Evolutionary conservation across 1,140 invertebrate genomes (phyloP), one percentile per base, ranked within the genome.

Genomic region (Stegodyphus mimosarum): DNA sequence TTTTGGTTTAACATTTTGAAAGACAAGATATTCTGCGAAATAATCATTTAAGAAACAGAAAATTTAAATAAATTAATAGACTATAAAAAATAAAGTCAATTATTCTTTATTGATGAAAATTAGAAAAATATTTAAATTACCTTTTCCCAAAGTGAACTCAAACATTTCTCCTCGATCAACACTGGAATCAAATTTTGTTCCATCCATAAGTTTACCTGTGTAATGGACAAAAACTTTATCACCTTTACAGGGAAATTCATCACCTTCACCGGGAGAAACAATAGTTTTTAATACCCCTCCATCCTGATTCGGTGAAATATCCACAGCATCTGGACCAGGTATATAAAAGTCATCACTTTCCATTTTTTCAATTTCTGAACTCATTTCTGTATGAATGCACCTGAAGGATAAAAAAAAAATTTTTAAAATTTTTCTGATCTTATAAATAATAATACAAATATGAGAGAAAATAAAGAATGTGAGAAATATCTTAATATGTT

Each of bases 161-260:
- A 99, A 99, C 2, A 95, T 94, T 83, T 95, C 92, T 71, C 93
- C 93, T 87, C 96, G 92, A 87, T 96, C 94, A 87, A 93, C 92
- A 90, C 96, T 98, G 0, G 96, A 97, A 91, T 99, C 98, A 91
- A 99, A 99, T 88, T 95, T 93, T 0, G 94, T 95, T 49, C 98
- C 98, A 88, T 92, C 90, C 7, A 94, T 89, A 11, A 99, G 91
- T 4, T 94, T 96, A n/a, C 98, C 98, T 33, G 94, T 94, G 90
- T 99, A 99, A 91, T 99, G 97, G 10, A 99, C 95, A 49, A 89
- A 94, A 2, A 99, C 97, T 88, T 93, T 94, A 75, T 92, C 90
- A 76, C 92, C 94, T 90, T 92, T 91, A 5, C 94, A 94, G 6
- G 91, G 89, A 6, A 89, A 91, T 50, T 93, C 93, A 33, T 93